Evolutionary conservation across 2,113 vertebrate species (phyloP), one percentile per base, ranked within the genome.

Genomic region (Aegypius monachus): DNA sequence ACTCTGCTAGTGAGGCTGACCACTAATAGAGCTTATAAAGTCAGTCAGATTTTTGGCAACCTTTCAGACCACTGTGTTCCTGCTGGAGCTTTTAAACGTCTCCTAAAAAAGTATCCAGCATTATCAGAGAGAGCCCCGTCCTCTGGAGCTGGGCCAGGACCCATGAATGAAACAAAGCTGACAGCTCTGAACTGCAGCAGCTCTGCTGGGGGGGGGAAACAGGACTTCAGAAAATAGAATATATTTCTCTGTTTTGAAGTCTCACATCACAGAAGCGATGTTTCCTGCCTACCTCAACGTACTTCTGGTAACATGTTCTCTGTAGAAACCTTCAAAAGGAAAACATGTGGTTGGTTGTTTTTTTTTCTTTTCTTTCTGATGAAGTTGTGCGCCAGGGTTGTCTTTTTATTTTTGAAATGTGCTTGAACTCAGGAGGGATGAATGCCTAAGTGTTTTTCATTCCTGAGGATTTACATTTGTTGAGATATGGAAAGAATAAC

Each of bases 11-110:
- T 73, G 81, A 88, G 80, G 78, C 78, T 91, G 95, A 87, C 94
- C 89, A 53, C 96, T 94, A 94, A 85, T 55, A 96, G 78, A 88
- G 78, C 91, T 95, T 95, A 93, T 91, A 93, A 94, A 97, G 89
- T 81, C 95, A 92, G 88, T 77, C 71, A 74, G 62, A 91, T 85
- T 97, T 85, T 80, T 97, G 96, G 94, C 91, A 97, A 22, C 26
- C 23, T 71, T 90, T 96, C 95, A 96, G 89, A 87, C 87, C 81
- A 27, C 84, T 91, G 70, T 88, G 84, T 80, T 96, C 74, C 78
- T 94, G 81, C 80, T 47, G 62, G 81, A 91, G 81, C 53, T 91
- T 67, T 97, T 95, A 85, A 91, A 52, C 0, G 1, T 95, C 70
- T 91, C 70, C 40, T 94, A 29, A 93, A 95, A 92, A 95, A 79